Evolutionary conservation across 2,888 invertebrate genomes (phyloP).

Genomic region (Lycocerus yunnanus): DNA sequence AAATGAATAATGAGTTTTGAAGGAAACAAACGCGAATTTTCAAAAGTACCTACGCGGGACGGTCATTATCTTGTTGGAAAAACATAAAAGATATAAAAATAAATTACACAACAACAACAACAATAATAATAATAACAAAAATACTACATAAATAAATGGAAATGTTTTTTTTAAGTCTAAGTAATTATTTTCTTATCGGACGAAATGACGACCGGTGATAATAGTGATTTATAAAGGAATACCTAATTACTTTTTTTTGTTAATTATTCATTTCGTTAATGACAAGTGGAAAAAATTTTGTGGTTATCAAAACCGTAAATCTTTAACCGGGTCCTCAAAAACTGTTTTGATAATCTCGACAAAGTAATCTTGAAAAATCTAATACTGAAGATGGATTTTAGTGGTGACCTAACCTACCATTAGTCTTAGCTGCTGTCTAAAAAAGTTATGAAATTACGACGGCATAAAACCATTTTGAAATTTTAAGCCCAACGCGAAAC

Average conservation of each 20-base stretch:
- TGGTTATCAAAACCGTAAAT: neutral
- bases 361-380: constrained; percentile 13
- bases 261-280: neutral
- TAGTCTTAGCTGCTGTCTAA: constrained; percentile 19
- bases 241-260: neutral
- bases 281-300: neutral
- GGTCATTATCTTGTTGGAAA: neutral
- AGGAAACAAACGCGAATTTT: neutral
- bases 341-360: neutral
- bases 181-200: neutral
- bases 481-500: constrained; percentile 15
- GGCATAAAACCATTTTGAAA: constrained; percentile 20
- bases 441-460: constrained; percentile 21
- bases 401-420: constrained; percentile 17
- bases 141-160: no score
- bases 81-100: neutral
- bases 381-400: constrained; percentile 9
- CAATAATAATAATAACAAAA: no score
- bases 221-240: neutral
- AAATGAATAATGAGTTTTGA: neutral
- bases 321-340: neutral
- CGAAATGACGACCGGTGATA: neutral
- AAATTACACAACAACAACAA: no score
- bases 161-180: neutral
- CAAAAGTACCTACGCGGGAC: neutral